Base-by-base conservation (phyloP, 2,888 invertebrate species). In the Mesopsocus fuscifrons region DNA sequence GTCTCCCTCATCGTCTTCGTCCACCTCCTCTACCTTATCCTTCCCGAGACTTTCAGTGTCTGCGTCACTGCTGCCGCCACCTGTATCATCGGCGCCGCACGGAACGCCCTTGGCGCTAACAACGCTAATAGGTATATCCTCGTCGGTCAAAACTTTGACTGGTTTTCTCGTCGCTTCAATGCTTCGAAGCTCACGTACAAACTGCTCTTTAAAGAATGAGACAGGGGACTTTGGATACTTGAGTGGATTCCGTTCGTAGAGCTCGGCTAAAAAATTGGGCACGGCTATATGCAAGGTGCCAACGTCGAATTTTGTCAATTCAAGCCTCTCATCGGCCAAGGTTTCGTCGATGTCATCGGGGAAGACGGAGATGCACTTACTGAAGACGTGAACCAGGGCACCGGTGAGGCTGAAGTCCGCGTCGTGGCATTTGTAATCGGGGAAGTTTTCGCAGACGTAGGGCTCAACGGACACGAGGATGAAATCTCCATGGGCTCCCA, bases 401-500 rank as follows among this genome's bases (percentile, higher is more conserved):
- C 54, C 54, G 16, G 52, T 41, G 5, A 54, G 53, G 41, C 58
- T 53, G 47, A 64, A 64, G 42, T 54, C 49, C 48, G 58, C 59
- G n/a, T 61, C 56, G 34, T 57, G 48, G 34, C 61, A 60, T 20
- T 52, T 49, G 49, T 69, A 69, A 17, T 57, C 52, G 22, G 51
- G 52, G 48, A 61, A 65, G 15, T 53, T 47, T 4, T 52, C 49
- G 22, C 51, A 50, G 22, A 49, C 44, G 52, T 68, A 69, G 2
- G 59, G 57, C 41, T 58, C 52, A 8, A 64, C 54, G n/a, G 52
- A 47, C 1, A 48, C 52, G 26, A 70, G 52, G 46, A 67, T 48
- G 41, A 68, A 59, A 48, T 62, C 55, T 32, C 64, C 61, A 49
- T 66, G 57, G 5, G 68, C 63, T 42, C 68, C 68, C 66, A 68